Base-by-base conservation (phyloP, 2,888 invertebrate species). In the Eupithecia inturbata region DNA sequence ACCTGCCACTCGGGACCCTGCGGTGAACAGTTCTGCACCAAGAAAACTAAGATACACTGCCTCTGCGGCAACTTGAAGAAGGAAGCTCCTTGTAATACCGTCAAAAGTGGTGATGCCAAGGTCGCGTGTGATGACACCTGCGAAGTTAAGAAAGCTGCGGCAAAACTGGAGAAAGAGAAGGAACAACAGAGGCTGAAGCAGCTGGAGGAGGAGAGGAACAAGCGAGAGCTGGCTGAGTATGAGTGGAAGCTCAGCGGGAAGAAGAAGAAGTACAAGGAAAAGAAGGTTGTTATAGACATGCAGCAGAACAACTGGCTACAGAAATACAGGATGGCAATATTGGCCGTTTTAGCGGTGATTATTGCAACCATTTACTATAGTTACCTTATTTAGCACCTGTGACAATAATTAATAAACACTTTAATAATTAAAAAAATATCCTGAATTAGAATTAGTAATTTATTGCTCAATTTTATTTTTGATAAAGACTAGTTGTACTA, bases 21-120 rank as follows among this genome's bases (percentile, higher is more conserved):
- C 85, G 95, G 95, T 1, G 95, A 95, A 77, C 96, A 96, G 76
- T 87, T 91, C 0, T 99, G 99, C 86, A 96, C 95, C 72, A 97
- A 97, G 85, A 98, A 97, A 88, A 95, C 98, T 0, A 97, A 97
- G 88, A 90, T 98, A 0, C 94, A 95, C 73, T 99, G 99, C 82
- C 91, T 95, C 45, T 99, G 99, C 87, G 97, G 97, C 80, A 95
- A 97, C 74, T 89, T 97, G 10, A 98, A 97, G 88, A 95, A 96
- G 82, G 97, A 98, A 82, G 93, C 96, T 77, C 92, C 95, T 0
- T 98, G 98, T 82, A 96, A 96, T 81, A 87, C 93, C 57, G 95
- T 96, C 0, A 85, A 81, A 75, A 93, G 87, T 28, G 93, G 95
- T 14, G 88, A 92, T 72, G 91, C 92, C 0, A 85, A 83, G 19